These are phyloP conservation scores for Podarcis raffonei DNA, from an alignment of 2,113 vertebrate species.

Conservation along the genomic window DNA sequence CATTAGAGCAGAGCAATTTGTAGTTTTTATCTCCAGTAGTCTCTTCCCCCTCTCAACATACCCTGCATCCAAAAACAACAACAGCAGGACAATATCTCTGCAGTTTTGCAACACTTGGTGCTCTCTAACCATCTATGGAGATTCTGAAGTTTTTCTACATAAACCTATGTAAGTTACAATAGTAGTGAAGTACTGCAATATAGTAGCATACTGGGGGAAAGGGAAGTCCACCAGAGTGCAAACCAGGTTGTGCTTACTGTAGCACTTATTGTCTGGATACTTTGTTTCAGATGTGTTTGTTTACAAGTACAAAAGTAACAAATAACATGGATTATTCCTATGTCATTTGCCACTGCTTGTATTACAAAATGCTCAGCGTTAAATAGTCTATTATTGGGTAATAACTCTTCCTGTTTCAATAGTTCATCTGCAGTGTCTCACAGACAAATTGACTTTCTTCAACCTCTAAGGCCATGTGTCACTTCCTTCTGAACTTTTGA, in stretches of 20 bases:
- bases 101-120: slow-evolving; percentile 40
- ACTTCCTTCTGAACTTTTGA: neutral
- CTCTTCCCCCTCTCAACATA: slow-evolving; percentile 49
- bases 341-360: neutral
- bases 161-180: neutral
- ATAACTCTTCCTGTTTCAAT: neutral
- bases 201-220: rapidly evolving
- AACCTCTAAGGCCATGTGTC: neutral
- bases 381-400: neutral
- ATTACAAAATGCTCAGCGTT: neutral
- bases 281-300: neutral
- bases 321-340: neutral
- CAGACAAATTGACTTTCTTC: neutral
- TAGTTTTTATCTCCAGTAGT: rapidly evolving
- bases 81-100: neutral
- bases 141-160: slow-evolving; percentile 26
- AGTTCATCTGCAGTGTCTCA: neutral
- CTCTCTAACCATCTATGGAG: slow-evolving; percentile 24
- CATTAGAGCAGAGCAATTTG: neutral
- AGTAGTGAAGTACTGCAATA: neutral
- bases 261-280: neutral
- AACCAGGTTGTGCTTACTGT: neutral
- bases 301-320: neutral
- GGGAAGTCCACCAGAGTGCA: neutral
- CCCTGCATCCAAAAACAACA: neutral